Percentiles rank a stretch among this genome's conserved stretches.
Conservation (phyloP, 2,113 vertebrate species). For the Apteryx mantelli region DNA sequence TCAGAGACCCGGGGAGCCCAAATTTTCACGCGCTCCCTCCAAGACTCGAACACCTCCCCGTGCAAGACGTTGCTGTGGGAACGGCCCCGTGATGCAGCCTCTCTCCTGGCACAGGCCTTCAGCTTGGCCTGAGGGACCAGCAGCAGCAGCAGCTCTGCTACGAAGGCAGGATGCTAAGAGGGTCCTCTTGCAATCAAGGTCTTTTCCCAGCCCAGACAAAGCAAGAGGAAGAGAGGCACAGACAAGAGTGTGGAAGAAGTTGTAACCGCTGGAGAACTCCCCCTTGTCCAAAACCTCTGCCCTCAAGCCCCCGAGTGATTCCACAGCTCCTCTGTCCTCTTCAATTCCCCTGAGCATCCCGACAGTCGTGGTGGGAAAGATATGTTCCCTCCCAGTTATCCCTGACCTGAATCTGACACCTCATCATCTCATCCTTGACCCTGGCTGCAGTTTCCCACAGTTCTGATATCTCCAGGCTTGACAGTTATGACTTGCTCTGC, state of each 20-base stretch:
- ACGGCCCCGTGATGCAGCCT: not conserved
- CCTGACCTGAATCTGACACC: slow-evolving; percentile 6
- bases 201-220: not conserved
- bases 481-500: not conserved
- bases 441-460: slow-evolving; percentile 10
- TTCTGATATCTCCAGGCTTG: not conserved
- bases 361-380: not conserved
- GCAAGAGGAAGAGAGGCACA: not conserved
- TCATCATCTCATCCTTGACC: not conserved
- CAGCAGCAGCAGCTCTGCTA: too few species aligned
- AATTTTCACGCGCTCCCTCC: not conserved
- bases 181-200: not conserved
- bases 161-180: not conserved
- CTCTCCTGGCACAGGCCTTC: not conserved
- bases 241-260: not conserved
- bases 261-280: not conserved
- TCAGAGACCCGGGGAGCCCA: not conserved
- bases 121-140: not conserved
- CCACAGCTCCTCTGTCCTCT: not conserved
- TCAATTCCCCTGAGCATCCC: not conserved
- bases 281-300: not conserved
- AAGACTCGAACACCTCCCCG: not conserved
- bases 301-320: not conserved
- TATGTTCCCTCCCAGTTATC: not conserved
- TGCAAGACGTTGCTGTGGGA: not conserved